phyloP scores from a whole-genome alignment of 2,113 vertebrate genomes.

The human region DNA sequence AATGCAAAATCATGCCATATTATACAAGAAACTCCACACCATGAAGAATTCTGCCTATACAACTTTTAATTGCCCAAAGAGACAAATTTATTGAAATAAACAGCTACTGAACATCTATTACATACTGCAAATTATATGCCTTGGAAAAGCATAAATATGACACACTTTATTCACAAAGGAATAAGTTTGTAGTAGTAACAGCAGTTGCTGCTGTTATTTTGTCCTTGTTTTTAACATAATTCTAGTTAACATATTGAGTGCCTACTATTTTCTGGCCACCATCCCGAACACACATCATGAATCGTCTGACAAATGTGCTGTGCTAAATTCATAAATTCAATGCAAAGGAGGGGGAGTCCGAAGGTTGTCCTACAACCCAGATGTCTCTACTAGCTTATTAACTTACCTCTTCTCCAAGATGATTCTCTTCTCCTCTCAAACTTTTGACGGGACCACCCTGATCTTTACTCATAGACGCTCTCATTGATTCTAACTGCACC shows the following conservation, averaged over 20 bases:
- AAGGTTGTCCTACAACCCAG: not conserved
- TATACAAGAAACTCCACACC: not conserved
- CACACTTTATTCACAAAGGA: not conserved
- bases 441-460: not conserved
- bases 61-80: not conserved
- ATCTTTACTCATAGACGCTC: not conserved
- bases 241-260: not conserved
- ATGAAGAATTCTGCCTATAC: not conserved
- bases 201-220: not conserved
- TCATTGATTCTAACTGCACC: not conserved
- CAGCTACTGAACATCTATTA: not conserved
- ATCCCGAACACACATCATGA: too few species aligned
- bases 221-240: not conserved
- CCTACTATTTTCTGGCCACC: not conserved
- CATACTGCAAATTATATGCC: not conserved
- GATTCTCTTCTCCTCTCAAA: not conserved
- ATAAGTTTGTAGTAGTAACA: not conserved
- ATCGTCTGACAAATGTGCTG: not conserved
- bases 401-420: not conserved
- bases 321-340: not conserved
- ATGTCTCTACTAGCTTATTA: not conserved
- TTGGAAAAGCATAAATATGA: not conserved
- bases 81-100: not conserved
- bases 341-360: accelerated
- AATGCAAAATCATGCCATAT: not conserved